These are phyloP conservation scores for Frankliniella intonsa DNA, from an alignment of 2,888 invertebrate genomes.

Conservation along the genomic window DNA sequence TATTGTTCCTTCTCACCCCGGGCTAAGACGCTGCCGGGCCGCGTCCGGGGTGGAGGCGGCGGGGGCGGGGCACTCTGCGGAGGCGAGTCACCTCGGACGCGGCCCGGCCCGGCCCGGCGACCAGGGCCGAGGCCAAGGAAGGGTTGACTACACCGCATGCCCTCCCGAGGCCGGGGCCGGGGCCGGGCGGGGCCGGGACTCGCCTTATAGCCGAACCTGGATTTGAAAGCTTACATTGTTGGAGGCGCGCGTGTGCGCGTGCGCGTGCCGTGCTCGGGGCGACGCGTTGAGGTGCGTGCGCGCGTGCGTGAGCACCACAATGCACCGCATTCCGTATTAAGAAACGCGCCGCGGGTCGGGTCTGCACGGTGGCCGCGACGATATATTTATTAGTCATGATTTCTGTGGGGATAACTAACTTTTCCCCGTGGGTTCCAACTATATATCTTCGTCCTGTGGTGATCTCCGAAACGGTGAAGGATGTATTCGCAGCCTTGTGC, in stretches of 20 bases:
- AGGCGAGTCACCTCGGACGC: background rate
- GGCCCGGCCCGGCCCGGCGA: background rate
- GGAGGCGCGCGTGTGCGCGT: background rate
- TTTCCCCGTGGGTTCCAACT: too few relatives aligned
- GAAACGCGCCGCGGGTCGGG: too few relatives aligned
- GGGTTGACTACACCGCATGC: background rate
- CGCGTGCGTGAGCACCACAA: background rate
- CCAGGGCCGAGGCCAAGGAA: background rate
- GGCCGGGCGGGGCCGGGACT: background rate
- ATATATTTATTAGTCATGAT: too few relatives aligned
- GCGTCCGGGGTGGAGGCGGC: background rate
- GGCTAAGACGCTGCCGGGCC: background rate
- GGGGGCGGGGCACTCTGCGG: background rate
- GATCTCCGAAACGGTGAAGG: too few relatives aligned
- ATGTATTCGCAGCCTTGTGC: too few relatives aligned
- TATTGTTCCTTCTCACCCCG: background rate
- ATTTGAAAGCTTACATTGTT: slow-evolving; percentile 27
- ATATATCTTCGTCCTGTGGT: too few relatives aligned
- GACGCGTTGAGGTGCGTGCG: background rate
- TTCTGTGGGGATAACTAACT: too few relatives aligned
- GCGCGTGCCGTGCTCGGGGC: background rate
- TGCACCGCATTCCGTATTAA: too few relatives aligned
- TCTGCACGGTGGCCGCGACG: too few relatives aligned
- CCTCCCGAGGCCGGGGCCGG: background rate
- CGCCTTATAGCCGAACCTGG: slow-evolving; percentile 15